Evolutionary conservation across 2,797 vertebrate genomes (phyloP).

Genomic region (Dendrocincla fuliginosa): DNA sequence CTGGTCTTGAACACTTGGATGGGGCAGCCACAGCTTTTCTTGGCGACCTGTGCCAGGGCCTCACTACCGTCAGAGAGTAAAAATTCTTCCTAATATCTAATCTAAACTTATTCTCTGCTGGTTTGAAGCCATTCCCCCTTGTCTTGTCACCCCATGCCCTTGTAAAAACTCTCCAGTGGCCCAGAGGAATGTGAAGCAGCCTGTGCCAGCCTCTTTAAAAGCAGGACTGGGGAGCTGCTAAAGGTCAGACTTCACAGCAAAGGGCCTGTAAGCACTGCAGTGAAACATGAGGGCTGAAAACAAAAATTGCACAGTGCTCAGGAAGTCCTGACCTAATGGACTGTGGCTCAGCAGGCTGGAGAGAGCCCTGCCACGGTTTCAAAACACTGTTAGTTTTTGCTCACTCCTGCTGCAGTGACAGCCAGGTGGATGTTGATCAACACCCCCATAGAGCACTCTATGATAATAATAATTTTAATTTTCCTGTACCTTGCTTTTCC

Average conservation of each 20-base stretch:
- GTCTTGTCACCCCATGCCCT: neutral
- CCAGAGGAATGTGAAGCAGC: neutral
- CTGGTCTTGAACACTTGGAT: neutral
- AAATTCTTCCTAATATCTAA: neutral
- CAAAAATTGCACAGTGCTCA: neutral
- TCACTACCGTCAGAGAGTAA: neutral
- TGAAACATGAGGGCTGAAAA: neutral
- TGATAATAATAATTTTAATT: neutral
- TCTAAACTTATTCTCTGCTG: neutral
- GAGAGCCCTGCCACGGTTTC: neutral
- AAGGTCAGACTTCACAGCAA: neutral
- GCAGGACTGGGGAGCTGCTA: neutral
- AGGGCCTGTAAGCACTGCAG: neutral
- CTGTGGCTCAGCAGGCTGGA: neutral
- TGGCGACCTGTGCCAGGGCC: neutral
- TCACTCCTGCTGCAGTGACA: neutral
- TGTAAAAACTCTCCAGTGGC: neutral
- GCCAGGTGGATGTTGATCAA: neutral
- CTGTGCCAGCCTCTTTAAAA: neutral
- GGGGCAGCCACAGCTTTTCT: neutral
- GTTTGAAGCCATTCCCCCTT: neutral
- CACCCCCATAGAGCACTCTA: neutral
- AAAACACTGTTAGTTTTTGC: neutral
- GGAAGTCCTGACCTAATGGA: neutral
- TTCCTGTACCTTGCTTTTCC: neutral